Percentiles rank a stretch among this genome's conserved stretches.
These are phyloP conservation scores for Drosophila fulvimacula DNA, from an alignment of 2,888 invertebrate species.

Conservation along the genomic window DNA sequence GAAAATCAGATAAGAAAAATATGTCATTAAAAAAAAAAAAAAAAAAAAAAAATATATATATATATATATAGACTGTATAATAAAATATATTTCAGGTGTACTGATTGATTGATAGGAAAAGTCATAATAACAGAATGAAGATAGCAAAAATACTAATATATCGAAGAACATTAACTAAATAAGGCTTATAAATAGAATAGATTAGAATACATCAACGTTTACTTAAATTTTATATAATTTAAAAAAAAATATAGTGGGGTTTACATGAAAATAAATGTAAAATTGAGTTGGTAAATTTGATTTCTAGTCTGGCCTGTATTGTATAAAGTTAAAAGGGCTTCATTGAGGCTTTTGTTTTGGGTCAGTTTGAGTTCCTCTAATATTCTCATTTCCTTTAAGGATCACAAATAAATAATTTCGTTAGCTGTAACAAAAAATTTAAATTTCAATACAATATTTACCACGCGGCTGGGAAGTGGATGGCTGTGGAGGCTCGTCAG, in stretches of 20 bases:
- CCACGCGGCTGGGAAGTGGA: neutral
- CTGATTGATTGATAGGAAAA: too few species aligned
- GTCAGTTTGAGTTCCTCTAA: neutral
- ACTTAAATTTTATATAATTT: neutral
- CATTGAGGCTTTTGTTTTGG: neutral
- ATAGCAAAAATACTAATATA: neutral
- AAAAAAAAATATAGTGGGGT: neutral
- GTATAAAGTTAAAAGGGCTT: neutral
- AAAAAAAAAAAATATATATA: too few species aligned
- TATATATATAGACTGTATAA: too few species aligned
- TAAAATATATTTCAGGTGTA: too few species aligned
- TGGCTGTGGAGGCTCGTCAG: neutral
- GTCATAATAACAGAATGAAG: neutral
- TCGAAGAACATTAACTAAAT: too few species aligned
- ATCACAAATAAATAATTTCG: neutral
- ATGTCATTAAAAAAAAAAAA: constrained; percentile 44
- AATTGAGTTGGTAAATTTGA: neutral
- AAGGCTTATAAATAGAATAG: too few species aligned
- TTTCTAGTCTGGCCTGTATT: neutral
- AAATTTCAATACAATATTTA: neutral
- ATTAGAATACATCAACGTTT: too few species aligned
- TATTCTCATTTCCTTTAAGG: neutral
- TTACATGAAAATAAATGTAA: neutral
- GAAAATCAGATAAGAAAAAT: constrained; percentile 51
- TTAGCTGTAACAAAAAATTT: neutral